Evolutionary conservation across 2,888 invertebrate genomes (phyloP).

Genomic region (Lepidocyrtinus sp.): DNA sequence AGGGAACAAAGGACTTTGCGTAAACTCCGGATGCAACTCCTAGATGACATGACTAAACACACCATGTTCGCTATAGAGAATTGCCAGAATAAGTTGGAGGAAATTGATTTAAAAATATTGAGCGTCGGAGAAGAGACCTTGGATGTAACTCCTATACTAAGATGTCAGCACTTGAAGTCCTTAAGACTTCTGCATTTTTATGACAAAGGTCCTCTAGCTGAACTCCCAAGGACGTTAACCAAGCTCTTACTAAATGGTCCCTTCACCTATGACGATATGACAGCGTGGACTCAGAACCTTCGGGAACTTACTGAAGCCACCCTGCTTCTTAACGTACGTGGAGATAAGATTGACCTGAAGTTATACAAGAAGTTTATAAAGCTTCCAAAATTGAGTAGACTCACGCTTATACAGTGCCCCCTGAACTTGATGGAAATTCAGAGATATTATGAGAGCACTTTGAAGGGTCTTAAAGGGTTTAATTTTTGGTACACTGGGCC

Average conservation of each 20-base stretch:
- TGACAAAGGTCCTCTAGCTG: conserved; percentile 28
- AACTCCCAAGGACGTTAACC: conserved; percentile 42
- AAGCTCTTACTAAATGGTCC: conserved; percentile 57
- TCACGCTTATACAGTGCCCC: conserved; percentile 55
- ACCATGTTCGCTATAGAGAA: conserved; percentile 30
- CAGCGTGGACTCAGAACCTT: conserved; percentile 30
- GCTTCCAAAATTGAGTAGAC: conserved; percentile 42
- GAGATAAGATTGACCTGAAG: conserved; percentile 47
- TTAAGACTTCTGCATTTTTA: conserved; percentile 55
- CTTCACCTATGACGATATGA: conserved; percentile 37
- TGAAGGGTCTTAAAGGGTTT: background rate
- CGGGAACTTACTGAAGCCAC: conserved; percentile 42
- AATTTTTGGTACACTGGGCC: conserved; percentile 31
- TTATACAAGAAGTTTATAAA: conserved; percentile 48
- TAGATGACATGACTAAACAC: conserved; percentile 52
- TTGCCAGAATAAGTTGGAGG: conserved; percentile 29
- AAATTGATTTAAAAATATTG: conserved; percentile 52
- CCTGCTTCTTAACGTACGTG: conserved; percentile 41
- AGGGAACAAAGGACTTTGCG: conserved; percentile 38
- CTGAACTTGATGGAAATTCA: conserved; percentile 42
- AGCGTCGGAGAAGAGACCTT: conserved; percentile 37
- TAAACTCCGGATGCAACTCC: conserved; percentile 37
- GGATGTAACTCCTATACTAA: conserved; percentile 16
- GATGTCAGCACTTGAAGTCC: conserved; percentile 34
- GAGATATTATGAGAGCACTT: background rate